These are phyloP conservation scores for Conistra vaccinii DNA, from an alignment of 2,888 invertebrate species.

Conservation along the genomic window DNA sequence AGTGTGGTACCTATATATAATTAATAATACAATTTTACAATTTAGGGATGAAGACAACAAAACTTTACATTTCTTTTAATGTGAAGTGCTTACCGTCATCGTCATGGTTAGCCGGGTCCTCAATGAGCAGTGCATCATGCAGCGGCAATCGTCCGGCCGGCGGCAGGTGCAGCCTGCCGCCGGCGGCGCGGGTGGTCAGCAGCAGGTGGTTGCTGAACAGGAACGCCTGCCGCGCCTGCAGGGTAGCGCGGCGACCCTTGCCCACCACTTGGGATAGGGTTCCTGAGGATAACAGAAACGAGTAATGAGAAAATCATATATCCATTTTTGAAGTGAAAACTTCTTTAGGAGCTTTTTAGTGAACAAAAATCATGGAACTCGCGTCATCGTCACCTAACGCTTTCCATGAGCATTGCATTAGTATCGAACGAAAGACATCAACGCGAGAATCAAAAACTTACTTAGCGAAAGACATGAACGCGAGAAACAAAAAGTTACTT, in stretches of 20 bases:
- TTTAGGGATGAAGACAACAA: neutral
- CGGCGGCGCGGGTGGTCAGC: conserved; percentile 95
- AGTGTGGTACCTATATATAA: neutral
- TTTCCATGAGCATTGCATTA: too few relatives aligned
- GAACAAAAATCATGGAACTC: too few relatives aligned
- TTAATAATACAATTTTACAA: neutral
- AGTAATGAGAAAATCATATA: neutral
- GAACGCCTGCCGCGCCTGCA: conserved; percentile 94
- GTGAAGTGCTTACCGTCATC: conserved; percentile 91
- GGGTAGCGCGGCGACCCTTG: conserved; percentile 85
- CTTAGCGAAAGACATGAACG: too few relatives aligned
- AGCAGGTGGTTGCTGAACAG: conserved; percentile 97
- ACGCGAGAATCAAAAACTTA: too few relatives aligned
- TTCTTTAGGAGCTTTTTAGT: too few relatives aligned
- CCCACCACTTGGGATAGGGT: conserved; percentile 94
- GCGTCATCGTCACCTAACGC: too few relatives aligned
- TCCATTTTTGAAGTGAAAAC: too few relatives aligned
- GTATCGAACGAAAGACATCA: too few relatives aligned
- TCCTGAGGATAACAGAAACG: conserved; percentile 85
- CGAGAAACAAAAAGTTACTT: too few relatives aligned
- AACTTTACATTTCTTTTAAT: neutral
- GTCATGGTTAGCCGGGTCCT: conserved; percentile 94
- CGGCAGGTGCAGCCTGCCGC: conserved; percentile 96
- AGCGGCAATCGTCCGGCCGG: conserved; percentile 95
- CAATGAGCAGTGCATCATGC: conserved; percentile 95